Base-by-base conservation (phyloP, 2,888 invertebrate species). In the Ochlodes sylvanus region DNA sequence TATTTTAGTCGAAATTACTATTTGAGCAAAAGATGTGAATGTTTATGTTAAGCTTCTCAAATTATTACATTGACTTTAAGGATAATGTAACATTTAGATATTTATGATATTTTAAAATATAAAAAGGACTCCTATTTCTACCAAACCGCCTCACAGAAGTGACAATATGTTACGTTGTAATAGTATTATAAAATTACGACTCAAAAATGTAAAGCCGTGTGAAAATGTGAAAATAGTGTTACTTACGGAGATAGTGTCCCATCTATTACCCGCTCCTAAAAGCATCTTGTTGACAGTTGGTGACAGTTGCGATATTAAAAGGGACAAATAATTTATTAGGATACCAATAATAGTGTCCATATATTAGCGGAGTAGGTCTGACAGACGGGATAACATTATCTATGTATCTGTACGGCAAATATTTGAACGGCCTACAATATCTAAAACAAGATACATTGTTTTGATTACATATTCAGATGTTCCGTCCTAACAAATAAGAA, bases 391-490 rank as follows among this genome's bases (percentile, higher is more conserved):
- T 58, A 44, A 44, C 42, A 58, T 58, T 58, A 58, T 58, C 58
- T 42, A 7, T 34, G 38, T 50, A 38, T 62, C 27, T 60, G 27
- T 44, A 27, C 12, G 9, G 38, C 38, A 38, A 38, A 38, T 38
- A 38, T 38, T 38, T 12, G 12, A 38, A 38, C 38, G 38, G 27
- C 27, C 27, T 5, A 47, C 44, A 62, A 34, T 62, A 52, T 34
- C 50, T 52, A 19, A 62, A 60, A 12, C 34, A 6, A 62, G 61
- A 62, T 50, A 62, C 50, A 38, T 3, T 62, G 50, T 62, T 62
- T 34, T 52, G 50, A 62, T 50, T 62, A 50, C 61, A 62, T 62
- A 62, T 62, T 62, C 61, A 62, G 44, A 50, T n/a, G 14, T 14
- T 14, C 27, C 19, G 61, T 50, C 19, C 12, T 19, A 17, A 52